Evolutionary conservation across 30 jellyfish, hydroid and myxozoan genomes (phyloP).

Genomic region (Aurelia aurita): DNA sequence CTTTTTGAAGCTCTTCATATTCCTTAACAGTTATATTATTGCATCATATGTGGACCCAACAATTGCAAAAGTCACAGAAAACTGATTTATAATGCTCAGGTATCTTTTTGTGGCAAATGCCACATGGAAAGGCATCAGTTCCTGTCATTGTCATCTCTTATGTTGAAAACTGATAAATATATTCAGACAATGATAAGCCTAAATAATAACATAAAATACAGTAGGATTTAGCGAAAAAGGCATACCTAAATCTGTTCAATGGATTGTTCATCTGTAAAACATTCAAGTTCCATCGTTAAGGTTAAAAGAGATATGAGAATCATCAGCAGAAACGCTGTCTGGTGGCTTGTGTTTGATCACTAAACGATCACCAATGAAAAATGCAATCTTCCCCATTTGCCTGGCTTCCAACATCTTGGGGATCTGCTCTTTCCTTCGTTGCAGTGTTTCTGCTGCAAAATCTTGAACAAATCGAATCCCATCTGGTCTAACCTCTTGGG

Average conservation of each 20-base stretch:
- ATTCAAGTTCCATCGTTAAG: slow-evolving; percentile 3
- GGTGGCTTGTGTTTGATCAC: slow-evolving; percentile 8
- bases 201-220: background rate
- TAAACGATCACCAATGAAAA: background rate
- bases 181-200: background rate
- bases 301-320: background rate
- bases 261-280: slow-evolving; percentile 13
- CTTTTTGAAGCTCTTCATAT: too few relatives aligned
- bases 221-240: background rate
- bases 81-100: slow-evolving; percentile 10
- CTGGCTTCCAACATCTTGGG: slow-evolving; percentile 1
- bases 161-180: too few relatives aligned
- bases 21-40: too few relatives aligned
- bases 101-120: slow-evolving; percentile 20
- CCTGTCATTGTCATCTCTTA: too few relatives aligned
- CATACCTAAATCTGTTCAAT: slow-evolving; percentile 2
- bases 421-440: slow-evolving; percentile 9
- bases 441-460: slow-evolving; percentile 20
- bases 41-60: slow-evolving; percentile 38
- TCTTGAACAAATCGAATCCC: slow-evolving; percentile 18
- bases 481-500: slow-evolving; percentile 20
- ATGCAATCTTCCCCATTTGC: slow-evolving; percentile 10
- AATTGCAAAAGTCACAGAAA: slow-evolving; percentile 29
- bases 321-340: slow-evolving; percentile 11
- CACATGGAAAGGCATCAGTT: too few relatives aligned